Conservation (phyloP, 1,140 invertebrate genomes). For the Babylonia areolata region DNA sequence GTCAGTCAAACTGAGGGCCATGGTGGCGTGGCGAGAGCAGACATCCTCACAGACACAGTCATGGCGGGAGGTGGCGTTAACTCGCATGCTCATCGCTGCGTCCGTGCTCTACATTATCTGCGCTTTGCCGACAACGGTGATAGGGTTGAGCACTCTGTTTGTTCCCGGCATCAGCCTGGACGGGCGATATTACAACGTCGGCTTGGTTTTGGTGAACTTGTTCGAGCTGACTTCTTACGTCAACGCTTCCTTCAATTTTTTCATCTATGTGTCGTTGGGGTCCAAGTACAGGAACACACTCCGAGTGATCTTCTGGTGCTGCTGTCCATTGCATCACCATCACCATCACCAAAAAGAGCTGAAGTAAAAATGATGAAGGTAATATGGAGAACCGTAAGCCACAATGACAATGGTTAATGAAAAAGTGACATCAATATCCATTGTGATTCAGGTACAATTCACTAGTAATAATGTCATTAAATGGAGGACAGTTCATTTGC, state of each 20-base stretch:
- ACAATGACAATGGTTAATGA: no score
- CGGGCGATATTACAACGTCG: not conserved
- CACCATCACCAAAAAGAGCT: no score
- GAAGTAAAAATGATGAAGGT: no score
- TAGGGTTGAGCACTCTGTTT: not conserved
- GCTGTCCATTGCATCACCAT: no score
- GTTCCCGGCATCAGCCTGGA: not conserved
- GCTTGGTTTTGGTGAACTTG: not conserved
- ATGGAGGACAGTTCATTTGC: no score
- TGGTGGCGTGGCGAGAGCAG: not conserved
- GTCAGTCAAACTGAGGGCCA: not conserved
- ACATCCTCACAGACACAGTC: not conserved
- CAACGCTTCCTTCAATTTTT: conserved; percentile 25
- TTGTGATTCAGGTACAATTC: no score
- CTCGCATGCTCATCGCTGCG: not conserved
- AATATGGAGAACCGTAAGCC: no score
- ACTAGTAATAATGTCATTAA: no score
- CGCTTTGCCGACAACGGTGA: not conserved
- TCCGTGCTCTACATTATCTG: not conserved
- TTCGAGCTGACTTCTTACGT: not conserved
- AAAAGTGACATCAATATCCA: no score
- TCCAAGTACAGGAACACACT: not conserved
- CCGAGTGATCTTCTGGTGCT: not conserved
- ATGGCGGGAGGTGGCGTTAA: not conserved
- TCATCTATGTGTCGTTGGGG: conserved; percentile 9